These are phyloP conservation scores for Nomada hirtipes DNA, from an alignment of 2,888 invertebrate genomes.

Conservation along the genomic window DNA sequence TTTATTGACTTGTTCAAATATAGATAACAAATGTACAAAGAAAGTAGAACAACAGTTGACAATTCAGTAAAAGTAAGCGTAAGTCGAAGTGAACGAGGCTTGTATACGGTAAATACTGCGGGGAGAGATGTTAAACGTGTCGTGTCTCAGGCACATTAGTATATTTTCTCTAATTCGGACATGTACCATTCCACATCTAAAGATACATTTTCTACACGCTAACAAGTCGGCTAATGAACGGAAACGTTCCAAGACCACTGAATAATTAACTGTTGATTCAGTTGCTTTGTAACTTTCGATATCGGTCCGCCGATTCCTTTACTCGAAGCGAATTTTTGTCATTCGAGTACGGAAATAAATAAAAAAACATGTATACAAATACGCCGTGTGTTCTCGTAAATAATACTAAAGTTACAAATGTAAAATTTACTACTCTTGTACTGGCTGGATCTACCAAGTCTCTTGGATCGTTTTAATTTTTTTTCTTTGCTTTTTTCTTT, in stretches of 20 bases:
- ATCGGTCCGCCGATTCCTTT: constrained; percentile 9
- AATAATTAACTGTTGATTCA: constrained; percentile 61
- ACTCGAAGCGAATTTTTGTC: constrained; percentile 30
- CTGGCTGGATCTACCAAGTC: constrained; percentile 52
- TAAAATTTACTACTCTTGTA: constrained; percentile 51
- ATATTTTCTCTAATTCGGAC: constrained; percentile 22
- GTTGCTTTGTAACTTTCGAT: constrained; percentile 41
- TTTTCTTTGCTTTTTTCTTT: not conserved
- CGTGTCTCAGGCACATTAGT: constrained; percentile 34
- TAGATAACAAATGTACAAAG: constrained; percentile 66
- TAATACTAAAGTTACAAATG: constrained; percentile 54
- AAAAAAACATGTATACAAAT: constrained; percentile 58
- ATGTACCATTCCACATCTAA: constrained; percentile 6
- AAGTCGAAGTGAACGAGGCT: constrained; percentile 30
- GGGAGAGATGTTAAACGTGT: constrained; percentile 30
- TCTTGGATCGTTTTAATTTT: constrained; percentile 14
- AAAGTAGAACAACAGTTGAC: constrained; percentile 63
- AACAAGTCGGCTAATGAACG: constrained; percentile 32
- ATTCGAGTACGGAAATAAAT: constrained; percentile 53
- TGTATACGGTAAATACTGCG: constrained; percentile 3
- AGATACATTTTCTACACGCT: constrained; percentile 11
- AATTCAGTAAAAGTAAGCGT: constrained; percentile 58
- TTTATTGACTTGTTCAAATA: constrained; percentile 58
- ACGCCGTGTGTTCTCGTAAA: constrained; percentile 39
- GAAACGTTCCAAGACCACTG: constrained; percentile 44